Conservation (phyloP, 1,140 invertebrate species). For the Archivesica marissinica region DNA sequence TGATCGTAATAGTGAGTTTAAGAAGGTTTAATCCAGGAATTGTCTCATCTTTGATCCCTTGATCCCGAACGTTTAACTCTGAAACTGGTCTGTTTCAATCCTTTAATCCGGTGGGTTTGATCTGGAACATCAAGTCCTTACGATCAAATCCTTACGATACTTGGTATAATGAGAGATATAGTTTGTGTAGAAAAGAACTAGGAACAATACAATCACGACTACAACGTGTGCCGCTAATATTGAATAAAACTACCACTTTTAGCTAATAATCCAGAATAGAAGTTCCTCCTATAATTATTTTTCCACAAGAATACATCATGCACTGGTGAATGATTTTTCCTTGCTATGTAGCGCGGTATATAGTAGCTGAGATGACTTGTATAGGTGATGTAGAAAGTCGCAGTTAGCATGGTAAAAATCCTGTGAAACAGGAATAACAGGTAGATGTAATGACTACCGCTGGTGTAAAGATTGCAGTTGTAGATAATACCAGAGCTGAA, state of each 20-base stretch:
- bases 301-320: slow-evolving; percentile 5
- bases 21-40: too few species aligned
- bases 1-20: too few species aligned
- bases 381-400: not conserved
- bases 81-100: not conserved
- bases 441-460: not conserved
- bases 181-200: too few species aligned
- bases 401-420: slow-evolving; percentile 19
- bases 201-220: too few species aligned
- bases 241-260: not conserved
- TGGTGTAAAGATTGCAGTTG: not conserved
- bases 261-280: not conserved
- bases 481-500: not conserved
- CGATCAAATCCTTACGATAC: not conserved
- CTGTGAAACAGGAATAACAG: slow-evolving; percentile 29
- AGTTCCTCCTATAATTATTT: not conserved
- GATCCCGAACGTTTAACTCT: too few species aligned
- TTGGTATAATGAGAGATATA: not conserved
- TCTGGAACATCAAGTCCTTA: not conserved
- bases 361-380: not conserved
- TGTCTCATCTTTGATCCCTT: too few species aligned
- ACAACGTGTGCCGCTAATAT: too few species aligned
- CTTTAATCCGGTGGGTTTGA: not conserved
- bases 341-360: too few species aligned
- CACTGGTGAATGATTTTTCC: not conserved